Evolutionary conservation across 23 tunicate species (phyloP).

Genomic region (Halocynthia roretzi): DNA sequence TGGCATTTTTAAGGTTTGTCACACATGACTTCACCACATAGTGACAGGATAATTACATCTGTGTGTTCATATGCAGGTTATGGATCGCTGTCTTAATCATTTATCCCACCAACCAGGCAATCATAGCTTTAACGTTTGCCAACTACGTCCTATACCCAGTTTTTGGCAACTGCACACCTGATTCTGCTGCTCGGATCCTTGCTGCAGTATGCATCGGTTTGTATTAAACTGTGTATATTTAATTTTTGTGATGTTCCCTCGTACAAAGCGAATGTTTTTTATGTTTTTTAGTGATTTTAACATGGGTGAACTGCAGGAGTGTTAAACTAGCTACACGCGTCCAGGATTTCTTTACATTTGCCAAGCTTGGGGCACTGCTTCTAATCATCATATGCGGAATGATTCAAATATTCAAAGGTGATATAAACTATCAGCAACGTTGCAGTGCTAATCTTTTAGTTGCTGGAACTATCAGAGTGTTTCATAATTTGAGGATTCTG

Average conservation of each 20-base stretch:
- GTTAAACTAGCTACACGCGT: slow-evolving; percentile 85
- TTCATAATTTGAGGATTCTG: too few relatives aligned
- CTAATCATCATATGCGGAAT: slow-evolving; percentile 82
- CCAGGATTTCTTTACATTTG: slow-evolving; percentile 82
- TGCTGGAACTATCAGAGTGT: too few relatives aligned
- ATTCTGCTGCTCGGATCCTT: slow-evolving; percentile 56
- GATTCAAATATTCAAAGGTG: slow-evolving; percentile 79
- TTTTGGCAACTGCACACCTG: slow-evolving; percentile 82
- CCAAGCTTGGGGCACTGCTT: slow-evolving; percentile 70
- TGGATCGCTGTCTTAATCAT: slow-evolving; percentile 94
- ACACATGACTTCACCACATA: background rate
- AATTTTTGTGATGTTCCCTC: background rate
- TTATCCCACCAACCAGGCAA: slow-evolving; percentile 94
- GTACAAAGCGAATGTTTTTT: background rate
- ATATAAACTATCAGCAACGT: background rate
- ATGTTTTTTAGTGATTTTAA: slow-evolving; percentile 48
- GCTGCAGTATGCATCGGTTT: slow-evolving; percentile 90
- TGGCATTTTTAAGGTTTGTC: slow-evolving; percentile 80
- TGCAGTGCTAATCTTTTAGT: background rate
- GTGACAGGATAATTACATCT: too few relatives aligned
- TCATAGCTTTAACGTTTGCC: slow-evolving; percentile 86
- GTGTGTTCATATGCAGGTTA: slow-evolving; percentile 29
- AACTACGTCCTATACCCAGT: slow-evolving; percentile 79
- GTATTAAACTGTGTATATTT: background rate
- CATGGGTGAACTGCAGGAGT: slow-evolving; percentile 93